Evolutionary conservation across 2,888 invertebrate species (phyloP).

Genomic region (Dryomyza anilis): DNA sequence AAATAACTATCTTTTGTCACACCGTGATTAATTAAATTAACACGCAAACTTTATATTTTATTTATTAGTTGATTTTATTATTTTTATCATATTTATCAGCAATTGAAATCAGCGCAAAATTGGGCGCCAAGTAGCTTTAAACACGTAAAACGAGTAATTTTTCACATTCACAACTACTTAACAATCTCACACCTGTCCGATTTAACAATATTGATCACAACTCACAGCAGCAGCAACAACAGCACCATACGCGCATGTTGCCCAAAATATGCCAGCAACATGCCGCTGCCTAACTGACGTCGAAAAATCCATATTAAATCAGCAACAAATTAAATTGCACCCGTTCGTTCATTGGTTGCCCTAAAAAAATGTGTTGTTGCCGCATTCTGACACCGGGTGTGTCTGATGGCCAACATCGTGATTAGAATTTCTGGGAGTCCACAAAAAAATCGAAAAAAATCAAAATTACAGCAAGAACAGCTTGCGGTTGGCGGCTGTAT

Average conservation of each 20-base stretch:
- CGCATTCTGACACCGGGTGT: conserved; percentile 7
- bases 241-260: too few relatives aligned
- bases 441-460: neutral
- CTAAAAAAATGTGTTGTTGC: too few relatives aligned
- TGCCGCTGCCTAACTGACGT: too few relatives aligned
- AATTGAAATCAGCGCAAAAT: neutral
- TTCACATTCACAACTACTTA: neutral
- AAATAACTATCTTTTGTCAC: too few relatives aligned
- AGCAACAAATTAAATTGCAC: neutral
- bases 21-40: too few relatives aligned
- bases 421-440: neutral
- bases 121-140: neutral
- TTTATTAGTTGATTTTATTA: neutral
- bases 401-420: conserved; percentile 11
- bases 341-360: too few relatives aligned
- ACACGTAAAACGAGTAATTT: neutral
- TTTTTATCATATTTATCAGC: neutral
- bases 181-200: conserved; percentile 10
- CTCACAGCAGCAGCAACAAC: conserved; percentile 4
- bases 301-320: neutral
- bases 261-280: neutral
- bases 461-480: neutral
- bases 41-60: neutral
- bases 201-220: neutral
- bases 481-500: too few relatives aligned